phyloP scores from a whole-genome alignment of 2,797 vertebrate genomes.

The Prionace glauca region DNA sequence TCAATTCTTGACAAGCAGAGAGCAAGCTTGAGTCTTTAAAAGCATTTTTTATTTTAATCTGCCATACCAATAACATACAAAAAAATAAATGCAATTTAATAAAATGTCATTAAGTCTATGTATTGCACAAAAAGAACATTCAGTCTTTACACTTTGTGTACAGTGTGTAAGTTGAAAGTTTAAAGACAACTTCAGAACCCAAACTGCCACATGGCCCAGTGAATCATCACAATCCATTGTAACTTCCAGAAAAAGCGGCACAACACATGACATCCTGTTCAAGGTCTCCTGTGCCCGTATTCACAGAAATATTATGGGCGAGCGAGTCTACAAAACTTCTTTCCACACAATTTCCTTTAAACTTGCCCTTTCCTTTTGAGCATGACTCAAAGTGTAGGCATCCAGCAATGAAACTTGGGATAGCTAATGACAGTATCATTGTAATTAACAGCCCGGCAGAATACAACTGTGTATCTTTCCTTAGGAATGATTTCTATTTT shows the following conservation, averaged over 20 bases:
- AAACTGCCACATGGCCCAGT: not conserved
- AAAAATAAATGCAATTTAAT: constrained; percentile 35
- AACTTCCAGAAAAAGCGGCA: not conserved
- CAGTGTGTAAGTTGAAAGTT: not conserved
- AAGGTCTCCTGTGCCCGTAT: not conserved
- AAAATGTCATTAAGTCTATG: constrained; percentile 14
- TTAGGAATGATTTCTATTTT: not conserved
- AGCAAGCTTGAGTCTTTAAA: not conserved
- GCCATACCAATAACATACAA: constrained; percentile 36
- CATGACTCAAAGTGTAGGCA: not conserved
- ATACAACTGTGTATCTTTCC: not conserved
- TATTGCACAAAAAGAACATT: constrained; percentile 27
- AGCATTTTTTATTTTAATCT: constrained; percentile 23
- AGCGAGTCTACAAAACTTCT: not conserved
- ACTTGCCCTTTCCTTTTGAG: not conserved
- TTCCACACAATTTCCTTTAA: not conserved
- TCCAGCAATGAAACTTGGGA: not conserved
- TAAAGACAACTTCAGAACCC: not conserved
- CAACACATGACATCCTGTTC: not conserved
- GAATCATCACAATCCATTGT: not conserved
- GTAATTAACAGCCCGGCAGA: not conserved
- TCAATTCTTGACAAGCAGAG: not conserved
- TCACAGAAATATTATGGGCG: not conserved
- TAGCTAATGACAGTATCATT: not conserved
- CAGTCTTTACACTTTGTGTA: not conserved